Conservation (phyloP, 2,797 vertebrate species). For the Oreochromis grahami region DNA sequence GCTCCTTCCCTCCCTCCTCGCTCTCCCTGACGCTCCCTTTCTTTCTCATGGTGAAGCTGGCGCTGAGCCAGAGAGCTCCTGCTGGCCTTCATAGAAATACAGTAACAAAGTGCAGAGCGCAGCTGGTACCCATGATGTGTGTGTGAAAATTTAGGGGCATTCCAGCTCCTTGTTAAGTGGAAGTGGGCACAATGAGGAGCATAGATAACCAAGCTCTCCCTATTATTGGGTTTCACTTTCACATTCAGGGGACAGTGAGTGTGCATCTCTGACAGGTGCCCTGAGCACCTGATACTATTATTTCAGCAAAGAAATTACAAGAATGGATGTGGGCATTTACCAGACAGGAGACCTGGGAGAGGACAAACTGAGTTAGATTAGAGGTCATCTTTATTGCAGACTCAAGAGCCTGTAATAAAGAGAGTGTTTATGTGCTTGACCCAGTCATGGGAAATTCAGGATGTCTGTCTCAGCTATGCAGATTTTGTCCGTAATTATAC, state of each 20-base stretch:
- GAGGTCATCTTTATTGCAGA: neutral
- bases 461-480: neutral
- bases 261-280: neutral
- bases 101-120: constrained; percentile 6
- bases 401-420: neutral
- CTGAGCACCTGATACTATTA: neutral
- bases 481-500: neutral
- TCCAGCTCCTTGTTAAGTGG: constrained; percentile 23
- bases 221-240: constrained; percentile 42
- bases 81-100: constrained; percentile 35
- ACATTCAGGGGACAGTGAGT: neutral
- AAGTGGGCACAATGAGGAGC: neutral
- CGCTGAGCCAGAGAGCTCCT: neutral
- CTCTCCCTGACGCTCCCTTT: constrained; percentile 6
- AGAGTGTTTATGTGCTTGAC: neutral
- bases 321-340: neutral
- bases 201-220: neutral
- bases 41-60: constrained; percentile 19
- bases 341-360: neutral
- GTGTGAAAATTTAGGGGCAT: constrained; percentile 52
- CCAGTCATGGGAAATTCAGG: neutral
- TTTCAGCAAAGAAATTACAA: neutral
- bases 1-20: neutral
- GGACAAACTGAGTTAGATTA: neutral
- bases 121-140: constrained; percentile 46